Percentiles rank a stretch among this genome's conserved stretches.
Conservation (phyloP, 2,888 invertebrate species). For the Tipula lateralis region DNA sequence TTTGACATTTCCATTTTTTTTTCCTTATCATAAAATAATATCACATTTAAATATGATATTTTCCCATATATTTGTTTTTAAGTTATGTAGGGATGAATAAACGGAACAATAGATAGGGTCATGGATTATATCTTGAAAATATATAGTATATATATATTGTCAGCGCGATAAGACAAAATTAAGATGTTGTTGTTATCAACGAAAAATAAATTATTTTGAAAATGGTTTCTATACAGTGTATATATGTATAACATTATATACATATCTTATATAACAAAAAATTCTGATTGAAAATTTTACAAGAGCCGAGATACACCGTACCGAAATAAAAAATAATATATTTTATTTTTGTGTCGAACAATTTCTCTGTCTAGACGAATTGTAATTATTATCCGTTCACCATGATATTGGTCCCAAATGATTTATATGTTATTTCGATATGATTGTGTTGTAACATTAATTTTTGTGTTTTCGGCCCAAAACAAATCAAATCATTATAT, state of each 20-base stretch:
- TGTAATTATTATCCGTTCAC: neutral
- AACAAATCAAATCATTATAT: neutral
- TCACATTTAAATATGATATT: neutral
- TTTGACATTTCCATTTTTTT: neutral
- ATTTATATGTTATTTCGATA: slow-evolving; percentile 6
- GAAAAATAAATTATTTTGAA: neutral
- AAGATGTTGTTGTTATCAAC: neutral
- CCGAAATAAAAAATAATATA: neutral
- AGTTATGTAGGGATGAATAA: neutral
- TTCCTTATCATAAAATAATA: neutral
- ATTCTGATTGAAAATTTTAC: neutral
- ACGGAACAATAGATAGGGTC: neutral
- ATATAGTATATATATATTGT: neutral
- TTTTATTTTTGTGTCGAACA: neutral
- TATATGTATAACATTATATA: no score
- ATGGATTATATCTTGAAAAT: neutral
- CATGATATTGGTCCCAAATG: neutral
- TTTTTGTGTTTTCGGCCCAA: neutral
- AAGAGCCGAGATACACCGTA: neutral
- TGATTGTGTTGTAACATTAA: neutral
- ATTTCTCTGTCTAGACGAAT: neutral
- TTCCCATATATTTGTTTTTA: neutral
- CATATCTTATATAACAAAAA: no score
- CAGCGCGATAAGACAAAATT: neutral
- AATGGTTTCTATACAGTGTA: neutral